Base-by-base conservation (phyloP, 2,797 vertebrate genomes). In the Percopsis omiscomaycus region DNA sequence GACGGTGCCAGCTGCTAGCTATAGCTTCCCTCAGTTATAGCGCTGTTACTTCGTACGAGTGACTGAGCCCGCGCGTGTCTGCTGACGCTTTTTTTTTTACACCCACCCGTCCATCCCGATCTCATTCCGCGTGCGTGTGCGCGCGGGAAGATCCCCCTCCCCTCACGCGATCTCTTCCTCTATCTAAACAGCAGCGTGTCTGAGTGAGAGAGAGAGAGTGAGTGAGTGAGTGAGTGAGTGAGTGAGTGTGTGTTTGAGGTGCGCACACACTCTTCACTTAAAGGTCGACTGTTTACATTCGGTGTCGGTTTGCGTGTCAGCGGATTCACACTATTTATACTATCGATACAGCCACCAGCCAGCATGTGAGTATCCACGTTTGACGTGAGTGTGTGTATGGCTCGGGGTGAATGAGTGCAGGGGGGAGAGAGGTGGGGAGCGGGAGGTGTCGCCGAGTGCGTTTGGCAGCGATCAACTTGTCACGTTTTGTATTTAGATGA, bases 311-410 rank as follows among this genome's bases (percentile, higher is more conserved):
- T 82, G 78, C 75, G 55, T 59, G 59, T 47, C 77, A 64, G 83
- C 51, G 85, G 88, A 86, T 67, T 77, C 63, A 14, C 72, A 15
- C 44, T 74, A 15, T 53, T 74, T 47, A 62, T 68, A 70, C 73
- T 46, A 45, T 4, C 53, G 3, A 28, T 32, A 66, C 29, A 56
- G 32, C 69, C 83, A 51, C 16, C 73, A 73, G 66, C 16, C 73
- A 73, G 66, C 84, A 89, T 67, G 89, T 90, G 84, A 90, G 89
- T 90, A 90, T 83, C 28, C 56, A 72, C n/a, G 61, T 13, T 48
- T 15, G 12, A 48, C n/a, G 47, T 48, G 47, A 2, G 45, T 47
- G 45, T 47, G 42, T 29, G 16, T 15, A 64, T 0, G 28, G 37
- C 6, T 42, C 37, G 37, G 37, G 37, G 37, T 61, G 64, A 46